Conservation (phyloP, 2,113 vertebrate genomes). For the Otolemur garnettii region DNA sequence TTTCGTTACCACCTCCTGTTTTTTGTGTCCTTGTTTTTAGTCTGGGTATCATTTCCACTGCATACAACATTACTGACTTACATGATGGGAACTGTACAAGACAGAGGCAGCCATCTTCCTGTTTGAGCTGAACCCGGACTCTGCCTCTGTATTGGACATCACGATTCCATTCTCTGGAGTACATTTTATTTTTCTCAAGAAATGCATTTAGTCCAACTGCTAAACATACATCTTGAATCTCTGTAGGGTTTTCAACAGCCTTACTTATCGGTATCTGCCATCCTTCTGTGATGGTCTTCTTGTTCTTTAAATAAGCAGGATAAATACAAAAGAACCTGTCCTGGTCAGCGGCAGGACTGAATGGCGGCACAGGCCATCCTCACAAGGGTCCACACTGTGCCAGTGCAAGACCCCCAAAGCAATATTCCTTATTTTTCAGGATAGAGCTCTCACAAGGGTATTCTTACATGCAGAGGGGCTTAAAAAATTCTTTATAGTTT, state of each 20-base stretch:
- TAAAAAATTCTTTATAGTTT: conserved; percentile 13
- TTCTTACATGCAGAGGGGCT: neutral
- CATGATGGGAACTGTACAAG: conserved; percentile 94
- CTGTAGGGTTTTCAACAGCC: conserved; percentile 97
- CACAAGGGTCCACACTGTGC: no score
- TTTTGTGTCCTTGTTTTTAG: conserved; percentile 97
- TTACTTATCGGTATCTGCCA: conserved; percentile 66
- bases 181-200: conserved; percentile 96
- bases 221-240: conserved; percentile 96
- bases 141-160: conserved; percentile 95
- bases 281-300: no score
- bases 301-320: no score
- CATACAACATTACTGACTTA: conserved; percentile 96
- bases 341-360: no score
- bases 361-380: no score
- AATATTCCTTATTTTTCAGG: neutral
- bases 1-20: conserved; percentile 92
- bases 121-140: conserved; percentile 95
- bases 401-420: no score
- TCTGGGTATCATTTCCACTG: conserved; percentile 98
- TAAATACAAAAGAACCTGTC: no score
- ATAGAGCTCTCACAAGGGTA: neutral
- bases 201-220: conserved; percentile 94
- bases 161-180: conserved; percentile 97
- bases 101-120: conserved; percentile 94